Percentiles rank a stretch among this genome's conserved stretches.
phyloP scores from a whole-genome alignment of 2,888 invertebrate genomes.

The Megaustenia siamemsis region DNA sequence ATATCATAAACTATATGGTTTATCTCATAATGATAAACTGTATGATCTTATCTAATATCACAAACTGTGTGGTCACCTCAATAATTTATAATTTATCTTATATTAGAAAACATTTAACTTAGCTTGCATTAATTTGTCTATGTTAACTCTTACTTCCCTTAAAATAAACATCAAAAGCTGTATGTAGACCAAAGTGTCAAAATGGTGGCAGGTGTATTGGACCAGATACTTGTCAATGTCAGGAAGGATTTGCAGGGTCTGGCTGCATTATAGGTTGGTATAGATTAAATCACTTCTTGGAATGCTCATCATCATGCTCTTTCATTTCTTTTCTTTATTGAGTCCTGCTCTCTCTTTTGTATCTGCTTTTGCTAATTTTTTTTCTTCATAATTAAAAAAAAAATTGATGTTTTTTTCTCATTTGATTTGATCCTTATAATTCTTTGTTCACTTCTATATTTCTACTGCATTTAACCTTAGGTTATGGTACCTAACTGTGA shows the following conservation, averaged over 20 bases:
- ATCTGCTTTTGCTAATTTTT: neutral
- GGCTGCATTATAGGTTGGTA: slow-evolving; percentile 56
- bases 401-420: neutral
- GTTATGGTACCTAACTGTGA: too few species aligned
- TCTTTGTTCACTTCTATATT: too few species aligned
- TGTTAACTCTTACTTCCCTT: neutral
- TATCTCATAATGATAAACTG: too few species aligned
- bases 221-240: slow-evolving; percentile 63
- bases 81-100: too few species aligned
- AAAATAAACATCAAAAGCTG: slow-evolving; percentile 46
- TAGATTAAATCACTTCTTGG: neutral
- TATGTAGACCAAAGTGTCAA: slow-evolving; percentile 60
- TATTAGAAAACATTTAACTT: neutral
- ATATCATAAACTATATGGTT: neutral
- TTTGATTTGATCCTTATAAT: too few species aligned
- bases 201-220: slow-evolving; percentile 65
- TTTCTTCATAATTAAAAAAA: neutral
- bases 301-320: neutral
- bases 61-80: too few species aligned
- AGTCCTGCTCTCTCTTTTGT: neutral
- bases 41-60: too few species aligned
- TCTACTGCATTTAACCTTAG: too few species aligned
- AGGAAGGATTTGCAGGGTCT: slow-evolving; percentile 56
- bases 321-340: too few species aligned
- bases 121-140: neutral